Conservation (phyloP, 2,797 vertebrate genomes). For the Rallus crepitans region DNA sequence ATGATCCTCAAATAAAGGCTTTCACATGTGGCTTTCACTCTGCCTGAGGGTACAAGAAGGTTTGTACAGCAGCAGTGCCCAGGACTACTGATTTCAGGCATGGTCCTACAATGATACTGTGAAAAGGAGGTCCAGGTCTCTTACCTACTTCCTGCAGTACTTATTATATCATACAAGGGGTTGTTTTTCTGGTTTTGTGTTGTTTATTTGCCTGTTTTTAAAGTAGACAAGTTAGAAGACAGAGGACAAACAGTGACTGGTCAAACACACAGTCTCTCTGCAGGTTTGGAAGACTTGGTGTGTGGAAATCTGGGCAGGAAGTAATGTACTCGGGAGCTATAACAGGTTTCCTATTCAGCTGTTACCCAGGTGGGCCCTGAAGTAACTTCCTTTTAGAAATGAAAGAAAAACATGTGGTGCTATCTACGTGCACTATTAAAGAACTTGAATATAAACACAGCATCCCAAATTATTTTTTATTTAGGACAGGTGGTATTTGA, state of each 20-base stretch:
- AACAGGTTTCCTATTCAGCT: constrained; percentile 62
- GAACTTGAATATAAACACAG: constrained; percentile 29
- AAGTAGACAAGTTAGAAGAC: background rate
- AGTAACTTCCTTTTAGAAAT: constrained; percentile 62
- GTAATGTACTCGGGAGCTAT: background rate
- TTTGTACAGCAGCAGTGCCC: background rate
- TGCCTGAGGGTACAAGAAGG: background rate
- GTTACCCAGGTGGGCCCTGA: constrained; percentile 56
- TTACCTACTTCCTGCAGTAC: background rate
- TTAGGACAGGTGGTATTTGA: constrained; percentile 40
- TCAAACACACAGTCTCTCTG: background rate
- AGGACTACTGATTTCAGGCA: background rate
- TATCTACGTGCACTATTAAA: constrained; percentile 2
- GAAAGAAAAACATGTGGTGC: constrained; percentile 39
- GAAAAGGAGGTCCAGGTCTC: background rate
- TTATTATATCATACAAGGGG: background rate
- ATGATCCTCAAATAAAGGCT: background rate
- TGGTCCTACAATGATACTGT: rapidly evolving
- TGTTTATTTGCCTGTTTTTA: background rate
- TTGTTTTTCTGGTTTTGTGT: background rate
- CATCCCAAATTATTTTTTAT: constrained; percentile 26
- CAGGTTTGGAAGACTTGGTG: background rate
- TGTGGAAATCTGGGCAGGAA: constrained; percentile 42
- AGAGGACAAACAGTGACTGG: background rate
- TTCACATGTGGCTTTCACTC: background rate